A percentile compares a stretch with the other conserved stretches of the same genome.
Evolutionary conservation across 2,113 vertebrate species (phyloP).

Genomic region (Salvelinus alpinus): DNA sequence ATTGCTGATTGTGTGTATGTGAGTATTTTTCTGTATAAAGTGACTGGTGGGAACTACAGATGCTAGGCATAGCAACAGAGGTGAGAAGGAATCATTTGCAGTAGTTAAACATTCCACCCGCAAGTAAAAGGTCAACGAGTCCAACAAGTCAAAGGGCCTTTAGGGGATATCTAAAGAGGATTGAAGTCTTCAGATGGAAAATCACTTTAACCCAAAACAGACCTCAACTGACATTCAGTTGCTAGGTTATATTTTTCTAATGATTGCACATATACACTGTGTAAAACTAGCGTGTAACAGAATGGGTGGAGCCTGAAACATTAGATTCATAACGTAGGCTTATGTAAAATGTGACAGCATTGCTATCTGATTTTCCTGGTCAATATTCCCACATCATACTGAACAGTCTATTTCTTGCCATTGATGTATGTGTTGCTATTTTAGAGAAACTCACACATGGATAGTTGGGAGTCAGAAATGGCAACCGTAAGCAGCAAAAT

Average conservation of each 20-base stretch:
- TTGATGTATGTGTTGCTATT: constrained; percentile 32
- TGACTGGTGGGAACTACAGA: constrained; percentile 20
- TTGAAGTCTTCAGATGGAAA: constrained; percentile 22
- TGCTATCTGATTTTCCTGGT: no score
- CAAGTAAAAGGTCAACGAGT: constrained; percentile 27
- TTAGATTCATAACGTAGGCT: neutral
- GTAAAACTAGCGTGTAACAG: no score
- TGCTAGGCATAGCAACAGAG: constrained; percentile 35
- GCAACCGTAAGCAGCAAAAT: constrained; percentile 37
- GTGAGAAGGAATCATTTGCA: constrained; percentile 36
- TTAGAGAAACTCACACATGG: constrained; percentile 38
- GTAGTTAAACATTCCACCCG: constrained; percentile 43
- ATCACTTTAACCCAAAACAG: constrained; percentile 29
- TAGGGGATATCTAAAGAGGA: constrained; percentile 29
- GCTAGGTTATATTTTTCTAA: neutral
- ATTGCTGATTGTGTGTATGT: neutral
- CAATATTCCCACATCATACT: constrained; percentile 1
- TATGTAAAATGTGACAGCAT: neutral
- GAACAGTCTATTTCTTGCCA: constrained; percentile 21
- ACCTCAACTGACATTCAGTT: constrained; percentile 16
- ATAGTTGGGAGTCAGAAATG: constrained; percentile 42
- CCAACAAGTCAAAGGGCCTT: constrained; percentile 22
- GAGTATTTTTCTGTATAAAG: neutral
- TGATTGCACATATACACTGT: neutral
- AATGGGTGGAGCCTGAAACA: neutral